Evolutionary conservation across 1,140 invertebrate genomes (phyloP).

Genomic region (Magallana gigas): DNA sequence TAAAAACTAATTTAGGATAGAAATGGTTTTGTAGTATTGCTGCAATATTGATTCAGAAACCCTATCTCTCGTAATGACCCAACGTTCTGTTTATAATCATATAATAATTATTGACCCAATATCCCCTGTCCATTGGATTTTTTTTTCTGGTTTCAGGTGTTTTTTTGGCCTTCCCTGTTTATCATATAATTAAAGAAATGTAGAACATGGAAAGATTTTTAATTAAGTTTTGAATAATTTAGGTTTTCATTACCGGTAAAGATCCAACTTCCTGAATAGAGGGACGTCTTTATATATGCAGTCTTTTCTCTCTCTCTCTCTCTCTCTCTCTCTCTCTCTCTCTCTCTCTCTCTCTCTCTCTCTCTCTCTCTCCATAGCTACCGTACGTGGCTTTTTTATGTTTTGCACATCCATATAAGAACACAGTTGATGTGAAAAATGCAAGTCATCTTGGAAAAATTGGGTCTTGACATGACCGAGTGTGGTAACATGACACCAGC

Average conservation of each 20-base stretch:
- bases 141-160: no score
- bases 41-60: neutral
- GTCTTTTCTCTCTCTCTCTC: no score
- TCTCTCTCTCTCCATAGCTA: no score
- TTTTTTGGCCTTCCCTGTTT: no score
- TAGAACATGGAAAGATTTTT: neutral
- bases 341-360: no score
- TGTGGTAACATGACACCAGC: neutral
- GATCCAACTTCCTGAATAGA: no score
- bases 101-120: neutral
- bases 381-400: no score
- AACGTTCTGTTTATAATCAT: neutral
- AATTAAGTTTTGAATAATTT: neutral
- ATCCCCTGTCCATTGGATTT: neutral
- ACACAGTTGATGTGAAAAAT: neutral
- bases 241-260: neutral
- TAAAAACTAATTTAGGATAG: neutral
- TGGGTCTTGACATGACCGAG: neutral
- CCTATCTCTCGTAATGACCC: neutral
- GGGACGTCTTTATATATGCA: no score
- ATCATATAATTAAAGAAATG: neutral
- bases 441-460: neutral
- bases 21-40: neutral
- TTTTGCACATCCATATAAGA: neutral
- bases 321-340: no score